Evolutionary conservation across 23 tunicate genomes (phyloP).

Genomic region (Botrylloides violaceus): DNA sequence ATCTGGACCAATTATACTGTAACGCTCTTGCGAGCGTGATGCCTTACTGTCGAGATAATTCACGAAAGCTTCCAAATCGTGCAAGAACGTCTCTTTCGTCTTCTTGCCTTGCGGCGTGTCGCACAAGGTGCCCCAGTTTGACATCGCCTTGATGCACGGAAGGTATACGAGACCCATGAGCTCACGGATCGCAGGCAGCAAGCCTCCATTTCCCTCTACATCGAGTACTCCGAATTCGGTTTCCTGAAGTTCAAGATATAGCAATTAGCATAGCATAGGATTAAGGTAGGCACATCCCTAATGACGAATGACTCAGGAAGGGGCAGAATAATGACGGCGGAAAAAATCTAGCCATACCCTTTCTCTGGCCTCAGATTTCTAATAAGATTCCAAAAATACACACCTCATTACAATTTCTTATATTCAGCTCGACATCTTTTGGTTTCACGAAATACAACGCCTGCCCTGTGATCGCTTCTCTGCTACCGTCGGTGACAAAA

Average conservation of each 20-base stretch:
- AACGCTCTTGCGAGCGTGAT: background rate
- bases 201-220: conserved; percentile 65
- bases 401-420: conserved; percentile 60
- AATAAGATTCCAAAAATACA: background rate
- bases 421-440: conserved; percentile 51
- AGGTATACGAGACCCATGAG: conserved; percentile 63
- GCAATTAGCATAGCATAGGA: too few relatives aligned
- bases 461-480: conserved; percentile 64
- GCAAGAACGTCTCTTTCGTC: conserved; percentile 62
- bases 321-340: too few relatives aligned
- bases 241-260: too few relatives aligned
- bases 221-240: conserved; percentile 82
- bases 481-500: conserved; percentile 72
- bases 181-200: conserved; percentile 76
- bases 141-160: conserved; percentile 67
- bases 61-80: conserved; percentile 74
- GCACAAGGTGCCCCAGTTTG: conserved; percentile 67
- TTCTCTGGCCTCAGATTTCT: too few relatives aligned
- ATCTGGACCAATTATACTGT: background rate
- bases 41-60: conserved; percentile 86
- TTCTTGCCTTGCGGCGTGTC: conserved; percentile 88
- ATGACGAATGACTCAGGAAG: too few relatives aligned
- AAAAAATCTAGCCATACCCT: too few relatives aligned
- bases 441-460: conserved; percentile 75
- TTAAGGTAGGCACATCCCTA: too few relatives aligned